phyloP scores from a whole-genome alignment of 1,140 invertebrate genomes.

The Mya arenaria region DNA sequence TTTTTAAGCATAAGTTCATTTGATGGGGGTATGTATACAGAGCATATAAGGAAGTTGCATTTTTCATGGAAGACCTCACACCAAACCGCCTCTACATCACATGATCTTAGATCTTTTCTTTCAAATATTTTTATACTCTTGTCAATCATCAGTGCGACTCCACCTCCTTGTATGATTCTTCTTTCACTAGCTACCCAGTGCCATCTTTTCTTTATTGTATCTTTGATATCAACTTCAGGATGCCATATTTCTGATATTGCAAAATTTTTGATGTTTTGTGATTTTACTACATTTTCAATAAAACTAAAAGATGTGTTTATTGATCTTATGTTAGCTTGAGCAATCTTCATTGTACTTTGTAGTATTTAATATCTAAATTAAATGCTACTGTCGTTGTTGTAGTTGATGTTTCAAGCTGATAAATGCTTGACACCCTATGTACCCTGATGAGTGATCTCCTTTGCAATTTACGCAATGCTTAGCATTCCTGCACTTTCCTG shows the following conservation, averaged over 20 bases:
- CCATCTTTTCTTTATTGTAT: neutral
- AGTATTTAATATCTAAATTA: neutral
- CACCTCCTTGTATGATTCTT: neutral
- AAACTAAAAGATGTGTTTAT: neutral
- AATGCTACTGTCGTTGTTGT: neutral
- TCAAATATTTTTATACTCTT: neutral
- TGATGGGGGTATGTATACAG: neutral
- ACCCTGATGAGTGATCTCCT: neutral
- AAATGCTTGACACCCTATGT: neutral
- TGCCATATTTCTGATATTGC: neutral
- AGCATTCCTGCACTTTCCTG: neutral
- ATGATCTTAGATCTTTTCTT: neutral
- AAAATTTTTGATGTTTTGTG: neutral
- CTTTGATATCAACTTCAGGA: neutral
- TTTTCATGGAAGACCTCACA: neutral
- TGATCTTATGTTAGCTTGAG: neutral
- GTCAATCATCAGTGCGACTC: neutral
- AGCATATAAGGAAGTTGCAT: neutral
- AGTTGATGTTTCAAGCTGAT: neutral
- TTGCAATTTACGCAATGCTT: conserved; percentile 8
- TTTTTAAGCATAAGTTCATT: neutral
- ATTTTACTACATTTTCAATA: neutral
- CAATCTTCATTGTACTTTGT: neutral
- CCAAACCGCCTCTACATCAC: neutral
- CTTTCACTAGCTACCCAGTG: neutral